Conservation (phyloP, 2,113 vertebrate genomes). For the Odobenus rosmarus region DNA sequence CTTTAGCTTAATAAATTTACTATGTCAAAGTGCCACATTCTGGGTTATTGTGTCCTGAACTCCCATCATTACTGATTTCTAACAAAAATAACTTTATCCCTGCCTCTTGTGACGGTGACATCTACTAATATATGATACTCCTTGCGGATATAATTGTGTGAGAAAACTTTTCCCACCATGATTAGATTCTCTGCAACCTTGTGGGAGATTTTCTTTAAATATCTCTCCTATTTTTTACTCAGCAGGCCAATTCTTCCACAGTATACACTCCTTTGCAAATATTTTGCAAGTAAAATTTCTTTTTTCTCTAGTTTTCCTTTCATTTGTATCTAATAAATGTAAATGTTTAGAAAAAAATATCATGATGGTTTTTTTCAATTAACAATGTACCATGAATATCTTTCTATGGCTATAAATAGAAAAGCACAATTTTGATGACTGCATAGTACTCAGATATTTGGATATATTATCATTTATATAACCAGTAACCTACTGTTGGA, state of each 20-base stretch:
- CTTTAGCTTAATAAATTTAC: not conserved
- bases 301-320: not conserved
- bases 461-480: not conserved
- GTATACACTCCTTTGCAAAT: not conserved
- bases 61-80: not conserved
- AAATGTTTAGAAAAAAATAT: not conserved
- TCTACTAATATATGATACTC: not conserved
- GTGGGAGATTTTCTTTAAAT: not conserved
- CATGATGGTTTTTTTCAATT: not conserved
- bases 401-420: not conserved
- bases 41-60: not conserved
- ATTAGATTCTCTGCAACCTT: not conserved
- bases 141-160: not conserved
- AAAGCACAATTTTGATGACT: not conserved
- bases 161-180: not conserved
- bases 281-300: not conserved
- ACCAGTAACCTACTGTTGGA: not conserved
- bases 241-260: not conserved
- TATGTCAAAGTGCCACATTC: not conserved
- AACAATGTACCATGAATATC: not conserved
- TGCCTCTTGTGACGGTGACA: not conserved
- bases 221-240: not conserved
- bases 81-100: not conserved
- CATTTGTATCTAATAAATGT: not conserved
- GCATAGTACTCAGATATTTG: not conserved